phyloP scores from a whole-genome alignment of 2,888 invertebrate species.

The Drosophila engyochracea region DNA sequence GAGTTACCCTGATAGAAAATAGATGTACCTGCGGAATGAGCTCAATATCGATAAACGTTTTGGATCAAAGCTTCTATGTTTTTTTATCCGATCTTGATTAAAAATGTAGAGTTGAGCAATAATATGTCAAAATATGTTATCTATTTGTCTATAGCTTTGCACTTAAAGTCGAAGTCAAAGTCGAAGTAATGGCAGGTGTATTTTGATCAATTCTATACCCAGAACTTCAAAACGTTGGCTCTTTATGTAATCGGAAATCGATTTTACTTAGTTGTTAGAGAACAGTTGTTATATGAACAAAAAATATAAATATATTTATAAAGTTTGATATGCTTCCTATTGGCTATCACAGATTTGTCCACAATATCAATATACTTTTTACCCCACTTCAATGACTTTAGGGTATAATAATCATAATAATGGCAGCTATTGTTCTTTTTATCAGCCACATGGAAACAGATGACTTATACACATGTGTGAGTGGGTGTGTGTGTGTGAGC shows the following conservation, averaged over 20 bases:
- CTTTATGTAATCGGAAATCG: not conserved
- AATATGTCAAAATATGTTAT: not conserved
- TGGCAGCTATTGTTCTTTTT: conserved; percentile 50
- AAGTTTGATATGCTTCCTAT: not conserved
- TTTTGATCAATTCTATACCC: not conserved
- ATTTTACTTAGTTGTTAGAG: not conserved
- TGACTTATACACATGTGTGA: not conserved
- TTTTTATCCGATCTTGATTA: not conserved
- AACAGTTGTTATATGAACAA: no score
- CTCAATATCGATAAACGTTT: not conserved
- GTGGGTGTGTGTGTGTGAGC: conserved; percentile 3
- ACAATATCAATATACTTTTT: not conserved
- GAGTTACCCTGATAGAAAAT: not conserved
- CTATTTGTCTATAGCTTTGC: not conserved
- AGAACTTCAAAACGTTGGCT: not conserved
- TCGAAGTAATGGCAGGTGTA: not conserved
- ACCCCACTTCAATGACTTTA: not conserved
- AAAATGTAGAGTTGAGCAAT: not conserved
- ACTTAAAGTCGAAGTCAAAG: not conserved
- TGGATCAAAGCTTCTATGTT: not conserved
- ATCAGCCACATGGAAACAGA: conserved; percentile 37
- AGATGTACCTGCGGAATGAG: not conserved
- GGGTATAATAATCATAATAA: conserved; percentile 1
- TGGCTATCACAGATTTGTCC: not conserved
- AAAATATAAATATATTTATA: not conserved